phyloP scores from a whole-genome alignment of 2,113 vertebrate genomes.

The Rhea americana region DNA sequence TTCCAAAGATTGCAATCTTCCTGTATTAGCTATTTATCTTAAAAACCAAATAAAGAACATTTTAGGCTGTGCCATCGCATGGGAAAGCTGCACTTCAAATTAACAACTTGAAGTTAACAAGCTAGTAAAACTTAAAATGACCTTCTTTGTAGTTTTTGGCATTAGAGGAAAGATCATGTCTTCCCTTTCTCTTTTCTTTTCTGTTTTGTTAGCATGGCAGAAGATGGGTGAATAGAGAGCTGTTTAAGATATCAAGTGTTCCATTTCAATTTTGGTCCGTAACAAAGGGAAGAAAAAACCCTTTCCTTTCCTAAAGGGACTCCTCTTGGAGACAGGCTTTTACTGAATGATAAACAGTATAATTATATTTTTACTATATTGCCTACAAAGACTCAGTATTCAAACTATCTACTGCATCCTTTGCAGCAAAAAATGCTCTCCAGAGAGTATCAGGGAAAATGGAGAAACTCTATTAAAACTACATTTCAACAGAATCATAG shows the following conservation, averaged over 20 bases:
- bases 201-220: not conserved
- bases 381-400: slow-evolving; percentile 27
- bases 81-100: not conserved
- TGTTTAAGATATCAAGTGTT: slow-evolving; percentile 8
- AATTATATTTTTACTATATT: slow-evolving; percentile 40
- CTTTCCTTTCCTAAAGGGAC: not conserved
- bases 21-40: slow-evolving; percentile 8
- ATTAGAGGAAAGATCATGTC: not conserved
- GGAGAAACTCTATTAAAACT: not conserved
- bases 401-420: not conserved
- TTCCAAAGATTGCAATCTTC: not conserved
- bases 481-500: slow-evolving; percentile 28
- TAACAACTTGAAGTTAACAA: slow-evolving; percentile 38
- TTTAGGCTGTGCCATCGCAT: not conserved
- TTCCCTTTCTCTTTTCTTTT: not conserved
- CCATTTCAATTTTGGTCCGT: not conserved
- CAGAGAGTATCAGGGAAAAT: not conserved
- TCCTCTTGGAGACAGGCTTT: not conserved
- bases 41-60: slow-evolving; percentile 33
- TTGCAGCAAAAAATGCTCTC: not conserved
- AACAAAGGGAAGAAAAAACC: not conserved
- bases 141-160: not conserved
- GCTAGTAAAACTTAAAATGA: slow-evolving; percentile 47
- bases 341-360: not conserved
- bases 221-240: not conserved